Evolutionary conservation across 2,888 invertebrate genomes (phyloP), one percentile per base, ranked within the genome.

Genomic region (Meiosimyza decipiens): DNA sequence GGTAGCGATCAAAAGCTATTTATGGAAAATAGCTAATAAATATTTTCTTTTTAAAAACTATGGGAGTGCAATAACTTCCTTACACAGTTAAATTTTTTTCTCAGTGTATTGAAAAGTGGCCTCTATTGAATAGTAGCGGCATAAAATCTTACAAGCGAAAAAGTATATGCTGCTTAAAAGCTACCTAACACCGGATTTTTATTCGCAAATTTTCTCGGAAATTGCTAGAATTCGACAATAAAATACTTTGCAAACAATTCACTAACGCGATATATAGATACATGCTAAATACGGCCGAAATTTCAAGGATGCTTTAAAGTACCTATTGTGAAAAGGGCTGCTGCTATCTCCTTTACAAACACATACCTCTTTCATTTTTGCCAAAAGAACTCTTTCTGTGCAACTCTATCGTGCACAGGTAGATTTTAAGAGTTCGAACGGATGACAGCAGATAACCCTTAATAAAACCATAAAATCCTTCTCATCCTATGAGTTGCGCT

Each of bases 391-490:
- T 82, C 81, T 81, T 82, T 81, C 79, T 13, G 22, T 60, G 68
- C 59, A 75, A 71, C 73, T 75, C 72, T 68, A 71, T 75, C 72
- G 13, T 67, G 74, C 74, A 76, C 75, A 74, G 75, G 74, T 76
- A 75, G 13, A 40, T 7, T 40, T 40, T 1, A 40, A 28, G 16
- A 18, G n/a, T 40, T n/a, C 33, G 50, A 11, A 28, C 6, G 47
- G 60, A 71, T 55, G 71, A 73, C 67, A 72, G 75, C 76, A 79
- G 81, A 80, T 84, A 83, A 83, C 83, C 83, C 83, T 83, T 79
- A 83, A 83, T 84, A 83, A 83, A 83, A 84, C 83, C 83, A 83
- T 84, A 83, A 83, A 83, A 83, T 83, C 83, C 83, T 83, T 84
- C 28, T 28, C 83, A 75, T 73, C 55, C 16, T 40, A 7, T n/a